Base-by-base conservation (phyloP, 2,113 vertebrate genomes). In the Actenoides lindsayi region DNA sequence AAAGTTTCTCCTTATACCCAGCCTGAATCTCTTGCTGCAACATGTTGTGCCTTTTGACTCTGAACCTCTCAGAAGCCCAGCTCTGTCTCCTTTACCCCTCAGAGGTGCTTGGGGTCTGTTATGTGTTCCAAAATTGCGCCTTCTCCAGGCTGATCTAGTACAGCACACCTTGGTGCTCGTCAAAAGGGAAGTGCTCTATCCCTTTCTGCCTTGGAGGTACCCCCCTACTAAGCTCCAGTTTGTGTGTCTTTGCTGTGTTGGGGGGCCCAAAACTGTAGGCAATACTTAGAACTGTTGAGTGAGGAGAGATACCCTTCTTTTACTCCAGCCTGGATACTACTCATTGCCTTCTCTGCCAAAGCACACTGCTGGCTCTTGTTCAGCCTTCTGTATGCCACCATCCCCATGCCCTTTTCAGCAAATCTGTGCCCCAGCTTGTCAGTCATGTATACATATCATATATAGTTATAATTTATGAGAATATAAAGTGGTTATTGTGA, bases 211-310 rank as follows among this genome's bases (percentile, higher is more conserved):
- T 16, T 7, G 9, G 9, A 31, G 17, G 11, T 5, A 37, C 42
- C 17, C 1, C 30, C 19, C 4, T 5, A 7, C 6, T 35, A 59
- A 44, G 6, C 16, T 84, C 2, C 27, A n/a, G 0, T 41, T 54
- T 68, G 2, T 12, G 16, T 17, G 19, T 53, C 31, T 71, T 57
- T 78, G 25, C 10, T 76, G 4, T n/a, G 30, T 8, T 51, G 21
- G 4, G 19, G 6, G 9, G 5, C 11, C 11, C 39, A 56, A 3
- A 13, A 13, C 25, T 31, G 11, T 10, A 48, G 19, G 9, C 10
- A 42, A 5, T 37, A 51, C 9, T 30, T 31, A 46, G 14, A 63
- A 24, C 42, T 77, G 46, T 17, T 46, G 50, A 56, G 9, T 42
- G 30, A 75, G 30, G 19, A 76, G 18, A 18, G 7, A 5, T 51